Evolutionary conservation across 64 coral and sea anemone species (phyloP).

Genomic region (Stichodactyla helianthus): DNA sequence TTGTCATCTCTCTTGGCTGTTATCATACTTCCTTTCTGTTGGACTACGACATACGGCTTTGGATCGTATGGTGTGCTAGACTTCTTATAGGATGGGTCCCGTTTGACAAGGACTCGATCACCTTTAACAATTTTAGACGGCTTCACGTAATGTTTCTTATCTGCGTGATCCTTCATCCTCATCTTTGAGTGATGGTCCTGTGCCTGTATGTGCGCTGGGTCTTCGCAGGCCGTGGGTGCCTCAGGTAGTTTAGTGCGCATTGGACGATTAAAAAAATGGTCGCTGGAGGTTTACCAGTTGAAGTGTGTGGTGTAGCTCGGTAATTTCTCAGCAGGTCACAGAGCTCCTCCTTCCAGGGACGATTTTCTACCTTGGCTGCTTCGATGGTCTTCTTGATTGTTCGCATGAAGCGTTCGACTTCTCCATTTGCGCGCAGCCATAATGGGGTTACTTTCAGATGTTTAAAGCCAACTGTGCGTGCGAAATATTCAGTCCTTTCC

Average conservation of each 20-base stretch:
- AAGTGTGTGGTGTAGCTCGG: constrained; percentile 35
- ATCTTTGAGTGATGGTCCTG: constrained; percentile 37
- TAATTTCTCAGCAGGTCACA: constrained; percentile 45
- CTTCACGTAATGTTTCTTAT: constrained; percentile 35
- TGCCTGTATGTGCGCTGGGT: constrained; percentile 27
- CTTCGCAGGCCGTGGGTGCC: background rate
- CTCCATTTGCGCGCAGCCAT: constrained; percentile 17
- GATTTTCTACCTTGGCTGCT: constrained; percentile 34
- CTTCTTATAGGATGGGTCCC: background rate
- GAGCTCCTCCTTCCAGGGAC: constrained; percentile 46
- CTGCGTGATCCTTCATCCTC: constrained; percentile 62
- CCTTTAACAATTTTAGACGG: background rate
- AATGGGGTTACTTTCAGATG: constrained; percentile 43
- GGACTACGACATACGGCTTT: no score
- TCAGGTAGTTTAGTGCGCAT: constrained; percentile 53
- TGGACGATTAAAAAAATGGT: constrained; percentile 43
- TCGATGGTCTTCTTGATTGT: constrained; percentile 30
- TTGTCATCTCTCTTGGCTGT: no score
- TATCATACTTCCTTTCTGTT: no score
- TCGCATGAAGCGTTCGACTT: constrained; percentile 17
- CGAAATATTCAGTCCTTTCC: constrained; percentile 37
- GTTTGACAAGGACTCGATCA: background rate
- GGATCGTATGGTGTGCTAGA: constrained; percentile 12
- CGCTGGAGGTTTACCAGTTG: constrained; percentile 33
- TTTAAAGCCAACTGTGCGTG: constrained; percentile 18